phyloP scores from a whole-genome alignment of 2,797 vertebrate species.

The Enteromius treurensis region DNA sequence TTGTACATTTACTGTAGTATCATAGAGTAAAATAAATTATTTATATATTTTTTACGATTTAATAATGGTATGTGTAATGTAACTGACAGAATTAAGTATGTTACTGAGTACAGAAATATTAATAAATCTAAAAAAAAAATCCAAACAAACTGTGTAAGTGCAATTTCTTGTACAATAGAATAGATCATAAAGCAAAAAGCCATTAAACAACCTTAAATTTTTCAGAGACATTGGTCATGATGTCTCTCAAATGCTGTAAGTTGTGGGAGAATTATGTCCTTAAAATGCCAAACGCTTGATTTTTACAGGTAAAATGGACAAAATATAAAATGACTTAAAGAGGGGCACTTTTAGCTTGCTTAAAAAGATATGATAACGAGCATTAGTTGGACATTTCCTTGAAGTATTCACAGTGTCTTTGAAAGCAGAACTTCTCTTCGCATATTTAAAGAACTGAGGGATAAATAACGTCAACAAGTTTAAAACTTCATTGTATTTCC shows the following conservation, averaged over 20 bases:
- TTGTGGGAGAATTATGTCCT: not conserved
- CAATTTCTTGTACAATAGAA: not conserved
- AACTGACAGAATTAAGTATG: not conserved
- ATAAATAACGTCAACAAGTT: slow-evolving; percentile 85
- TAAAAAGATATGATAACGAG: not conserved
- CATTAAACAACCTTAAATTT: not conserved
- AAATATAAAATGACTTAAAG: not conserved
- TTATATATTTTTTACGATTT: not conserved
- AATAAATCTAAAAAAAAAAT: not conserved
- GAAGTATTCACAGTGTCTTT: slow-evolving; percentile 10
- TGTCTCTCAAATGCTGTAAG: not conserved
- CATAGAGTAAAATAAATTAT: not conserved
- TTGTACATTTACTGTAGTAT: slow-evolving; percentile 54
- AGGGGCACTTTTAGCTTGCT: not conserved
- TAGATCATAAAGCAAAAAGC: not conserved
- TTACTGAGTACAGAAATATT: not conserved
- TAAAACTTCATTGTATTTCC: slow-evolving; percentile 77
- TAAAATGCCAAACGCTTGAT: not conserved
- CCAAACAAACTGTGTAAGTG: not conserved
- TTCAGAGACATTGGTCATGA: not conserved
- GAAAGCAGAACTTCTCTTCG: slow-evolving; percentile 39
- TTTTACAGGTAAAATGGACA: not conserved
- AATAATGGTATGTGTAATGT: not conserved
- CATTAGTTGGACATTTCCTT: not conserved
- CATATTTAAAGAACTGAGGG: slow-evolving; percentile 63